Percentiles rank a stretch among this genome's conserved stretches.
Evolutionary conservation across 92 coral and sea anemone genomes (phyloP).

Genomic region (Phenganax stokvisi): DNA sequence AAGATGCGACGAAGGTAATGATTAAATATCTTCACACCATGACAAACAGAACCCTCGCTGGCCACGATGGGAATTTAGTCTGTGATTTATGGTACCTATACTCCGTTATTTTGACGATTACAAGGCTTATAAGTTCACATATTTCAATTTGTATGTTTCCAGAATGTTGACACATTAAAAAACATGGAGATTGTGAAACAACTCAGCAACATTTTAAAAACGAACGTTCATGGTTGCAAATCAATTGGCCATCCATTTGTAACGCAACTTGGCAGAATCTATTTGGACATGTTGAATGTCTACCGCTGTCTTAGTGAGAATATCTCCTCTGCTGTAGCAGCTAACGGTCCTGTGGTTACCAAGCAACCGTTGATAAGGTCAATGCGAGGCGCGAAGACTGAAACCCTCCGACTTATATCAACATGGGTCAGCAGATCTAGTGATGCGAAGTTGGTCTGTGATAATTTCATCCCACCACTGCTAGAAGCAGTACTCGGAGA

Average conservation of each 20-base stretch:
- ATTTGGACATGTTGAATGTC: conserved; percentile 96
- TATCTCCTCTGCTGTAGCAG: conserved; percentile 85
- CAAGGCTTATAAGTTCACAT: not conserved
- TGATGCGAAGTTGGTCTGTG: conserved; percentile 96
- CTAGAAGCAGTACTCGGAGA: conserved; percentile 96
- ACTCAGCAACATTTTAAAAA: conserved; percentile 89
- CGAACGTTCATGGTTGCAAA: conserved; percentile 96
- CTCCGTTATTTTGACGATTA: too few relatives aligned
- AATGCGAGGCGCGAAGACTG: conserved; percentile 96
- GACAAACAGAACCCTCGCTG: not conserved
- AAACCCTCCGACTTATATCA: conserved; percentile 78
- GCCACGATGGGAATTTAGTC: not conserved
- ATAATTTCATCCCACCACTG: conserved; percentile 96
- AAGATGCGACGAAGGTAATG: conserved; percentile 90
- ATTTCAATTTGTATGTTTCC: conserved; percentile 21
- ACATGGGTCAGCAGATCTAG: conserved; percentile 95
- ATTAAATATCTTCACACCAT: not conserved
- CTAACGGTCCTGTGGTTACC: conserved; percentile 84
- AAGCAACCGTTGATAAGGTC: conserved; percentile 91
- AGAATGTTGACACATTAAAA: conserved; percentile 91
- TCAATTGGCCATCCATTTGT: conserved; percentile 98
- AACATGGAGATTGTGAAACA: conserved; percentile 95
- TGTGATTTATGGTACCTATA: not conserved
- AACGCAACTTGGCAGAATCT: conserved; percentile 92
- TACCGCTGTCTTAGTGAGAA: conserved; percentile 97